phyloP scores from a whole-genome alignment of 2,797 vertebrate species.

The Pteronotus mesoamericanus region DNA sequence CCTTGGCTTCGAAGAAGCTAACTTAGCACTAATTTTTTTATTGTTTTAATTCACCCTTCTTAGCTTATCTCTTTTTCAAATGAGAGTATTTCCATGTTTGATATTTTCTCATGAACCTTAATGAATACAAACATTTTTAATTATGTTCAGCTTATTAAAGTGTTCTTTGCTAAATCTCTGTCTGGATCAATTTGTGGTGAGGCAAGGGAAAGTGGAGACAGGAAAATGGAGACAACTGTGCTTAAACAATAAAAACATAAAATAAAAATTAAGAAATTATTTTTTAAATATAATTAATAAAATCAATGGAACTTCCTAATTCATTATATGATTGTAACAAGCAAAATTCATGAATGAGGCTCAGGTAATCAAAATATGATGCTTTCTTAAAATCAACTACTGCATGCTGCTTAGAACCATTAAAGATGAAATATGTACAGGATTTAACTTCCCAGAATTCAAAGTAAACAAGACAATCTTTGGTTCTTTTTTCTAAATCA shows the following conservation, averaged over 20 bases:
- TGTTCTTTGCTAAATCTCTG: background rate
- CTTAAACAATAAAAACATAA: too few relatives aligned
- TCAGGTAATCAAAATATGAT: background rate
- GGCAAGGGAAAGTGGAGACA: too few relatives aligned
- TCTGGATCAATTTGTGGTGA: background rate
- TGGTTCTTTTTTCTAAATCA: background rate
- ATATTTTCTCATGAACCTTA: background rate
- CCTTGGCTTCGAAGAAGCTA: background rate
- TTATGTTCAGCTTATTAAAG: background rate
- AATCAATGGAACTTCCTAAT: background rate
- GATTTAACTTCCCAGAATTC: background rate
- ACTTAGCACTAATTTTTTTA: background rate
- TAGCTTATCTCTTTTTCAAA: background rate
- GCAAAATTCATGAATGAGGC: background rate
- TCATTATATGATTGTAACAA: background rate
- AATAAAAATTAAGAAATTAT: too few relatives aligned
- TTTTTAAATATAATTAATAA: background rate
- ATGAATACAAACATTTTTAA: background rate
- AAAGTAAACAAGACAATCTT: background rate
- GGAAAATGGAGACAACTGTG: too few relatives aligned
- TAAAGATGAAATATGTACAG: background rate
- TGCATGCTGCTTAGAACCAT: background rate
- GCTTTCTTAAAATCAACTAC: background rate
- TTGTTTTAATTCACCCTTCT: background rate
- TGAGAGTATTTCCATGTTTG: background rate